Evolutionary conservation across 2,888 invertebrate genomes (phyloP), one percentile per base, ranked within the genome.

Genomic region (Agapetus fuscipes): DNA sequence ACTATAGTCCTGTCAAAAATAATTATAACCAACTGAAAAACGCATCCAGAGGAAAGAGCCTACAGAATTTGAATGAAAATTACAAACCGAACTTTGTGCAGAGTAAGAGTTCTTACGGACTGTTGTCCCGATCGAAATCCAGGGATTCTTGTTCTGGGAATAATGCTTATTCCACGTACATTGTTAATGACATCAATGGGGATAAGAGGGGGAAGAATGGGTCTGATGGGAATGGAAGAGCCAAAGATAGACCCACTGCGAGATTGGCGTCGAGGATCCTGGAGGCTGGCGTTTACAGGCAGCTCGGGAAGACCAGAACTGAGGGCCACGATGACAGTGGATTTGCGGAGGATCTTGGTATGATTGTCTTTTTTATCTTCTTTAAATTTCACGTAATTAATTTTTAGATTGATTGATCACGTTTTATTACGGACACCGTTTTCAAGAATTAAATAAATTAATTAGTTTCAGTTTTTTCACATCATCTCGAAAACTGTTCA

Each of bases 31-130:
- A 43, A 4, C 17, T 26, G 11, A 29, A 31, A 26, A 12, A 16
- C 6, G 51, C 67, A 32, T 53, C 59, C 29, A 57, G 67, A 2
- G 69, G 67, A 41, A 70, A 69, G 53, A 70, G 70, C 54, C 62
- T 68, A 46, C 69, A 70, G 49, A 69, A 68, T 48, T 57, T 70
- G 47, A 62, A 60, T 41, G 68, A 67, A 10, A 56, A 65, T 51
- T 67, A 60, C 41, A 52, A 56, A 27, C 64, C 67, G 4, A 48
- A 51, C 3, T 62, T 60, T 11, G 35, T 30, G 26, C 26, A 37
- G 13, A 26, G 17, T 14, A 41, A 24, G 24, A 40, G 32, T 17
- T 34, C 38, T 10, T 33, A 26, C 2, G 39, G 43, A 25, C 43
- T 40, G 17, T 26, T 41, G 28, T 32, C 34, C 10, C 33, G 41